phyloP scores from a whole-genome alignment of 2,888 invertebrate genomes.

The Metacarcinus magister region DNA sequence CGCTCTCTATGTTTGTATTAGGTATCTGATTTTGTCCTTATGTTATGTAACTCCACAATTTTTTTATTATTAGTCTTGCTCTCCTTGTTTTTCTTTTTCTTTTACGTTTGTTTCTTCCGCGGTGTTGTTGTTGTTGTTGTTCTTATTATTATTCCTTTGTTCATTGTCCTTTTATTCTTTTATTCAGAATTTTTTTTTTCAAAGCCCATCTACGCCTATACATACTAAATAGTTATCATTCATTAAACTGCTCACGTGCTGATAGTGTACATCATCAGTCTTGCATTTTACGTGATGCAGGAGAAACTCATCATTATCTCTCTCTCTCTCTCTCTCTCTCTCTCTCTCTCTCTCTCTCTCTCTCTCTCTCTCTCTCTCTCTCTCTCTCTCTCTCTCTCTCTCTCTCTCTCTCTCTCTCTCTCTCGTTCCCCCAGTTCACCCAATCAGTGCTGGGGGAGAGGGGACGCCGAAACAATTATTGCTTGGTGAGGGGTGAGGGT shows the following conservation, averaged over 20 bases:
- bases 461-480: neutral
- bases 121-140: neutral
- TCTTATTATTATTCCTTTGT: neutral
- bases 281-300: neutral
- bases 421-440: neutral
- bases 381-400: neutral
- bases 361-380: neutral
- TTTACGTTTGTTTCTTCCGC: neutral
- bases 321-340: neutral
- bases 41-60: neutral
- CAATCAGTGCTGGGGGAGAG: neutral
- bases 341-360: slow-evolving; percentile 39
- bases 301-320: neutral
- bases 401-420: slow-evolving; percentile 34
- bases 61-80: neutral
- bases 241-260: neutral
- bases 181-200: neutral
- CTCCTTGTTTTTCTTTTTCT: neutral
- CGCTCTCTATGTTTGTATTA: neutral
- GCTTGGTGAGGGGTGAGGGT: neutral
- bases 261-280: neutral
- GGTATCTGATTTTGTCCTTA: neutral
- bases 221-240: neutral
- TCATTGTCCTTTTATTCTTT: neutral
- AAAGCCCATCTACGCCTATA: neutral